These are phyloP conservation scores for Hypomesus transpacificus DNA, from an alignment of 2,113 vertebrate genomes.

Conservation along the genomic window DNA sequence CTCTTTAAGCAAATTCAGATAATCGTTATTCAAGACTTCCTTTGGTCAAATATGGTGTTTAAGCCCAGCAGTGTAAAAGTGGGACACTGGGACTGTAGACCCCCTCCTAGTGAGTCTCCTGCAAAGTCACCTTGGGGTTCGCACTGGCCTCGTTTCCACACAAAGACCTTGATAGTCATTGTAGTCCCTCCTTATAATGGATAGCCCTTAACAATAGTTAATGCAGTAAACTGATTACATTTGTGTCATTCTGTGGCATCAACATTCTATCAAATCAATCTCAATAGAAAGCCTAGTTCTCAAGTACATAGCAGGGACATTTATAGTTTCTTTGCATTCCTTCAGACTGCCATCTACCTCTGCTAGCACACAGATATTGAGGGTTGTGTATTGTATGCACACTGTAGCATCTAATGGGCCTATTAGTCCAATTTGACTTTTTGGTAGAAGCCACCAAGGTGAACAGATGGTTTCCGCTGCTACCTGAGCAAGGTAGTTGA, in stretches of 20 bases:
- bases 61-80: constrained; percentile 12
- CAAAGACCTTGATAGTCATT: background rate
- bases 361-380: too few species aligned
- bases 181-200: background rate
- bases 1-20: constrained; percentile 29
- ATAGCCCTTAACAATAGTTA: too few species aligned
- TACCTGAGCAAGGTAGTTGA: constrained; percentile 10
- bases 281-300: too few species aligned
- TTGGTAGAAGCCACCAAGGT: background rate
- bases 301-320: too few species aligned
- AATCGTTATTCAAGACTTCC: background rate
- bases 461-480: background rate
- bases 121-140: constrained; percentile 12
- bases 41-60: constrained; percentile 24
- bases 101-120: background rate
- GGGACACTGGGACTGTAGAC: background rate
- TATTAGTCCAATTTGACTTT: too few species aligned
- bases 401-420: too few species aligned
- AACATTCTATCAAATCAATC: too few species aligned
- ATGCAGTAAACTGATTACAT: too few species aligned
- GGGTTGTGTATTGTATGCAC: too few species aligned
- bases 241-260: too few species aligned
- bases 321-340: too few species aligned
- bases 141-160: constrained; percentile 7
- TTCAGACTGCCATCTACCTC: too few species aligned